Evolutionary conservation across 2,888 invertebrate species (phyloP).

Genomic region (Toxonevra muliebris): DNA sequence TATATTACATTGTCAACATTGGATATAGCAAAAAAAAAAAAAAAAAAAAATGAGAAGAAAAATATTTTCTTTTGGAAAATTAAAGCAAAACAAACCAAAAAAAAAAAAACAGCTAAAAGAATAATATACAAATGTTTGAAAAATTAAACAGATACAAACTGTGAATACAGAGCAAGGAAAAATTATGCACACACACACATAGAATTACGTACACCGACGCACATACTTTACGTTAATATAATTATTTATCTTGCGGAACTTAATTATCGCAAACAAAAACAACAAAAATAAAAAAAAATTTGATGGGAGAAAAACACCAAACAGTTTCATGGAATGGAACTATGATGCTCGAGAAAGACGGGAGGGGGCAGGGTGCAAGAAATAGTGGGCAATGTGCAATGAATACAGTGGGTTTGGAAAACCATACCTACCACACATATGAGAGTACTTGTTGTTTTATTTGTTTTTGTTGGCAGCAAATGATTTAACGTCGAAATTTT

Average conservation of each 20-base stretch:
- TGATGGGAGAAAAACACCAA: neutral
- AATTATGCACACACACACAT: neutral
- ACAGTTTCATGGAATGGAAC: neutral
- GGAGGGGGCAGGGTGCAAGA: too few species aligned
- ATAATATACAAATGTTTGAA: neutral
- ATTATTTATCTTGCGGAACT: conserved; percentile 31
- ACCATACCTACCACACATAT: too few species aligned
- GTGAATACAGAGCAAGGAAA: neutral
- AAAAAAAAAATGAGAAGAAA: neutral
- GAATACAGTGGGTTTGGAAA: too few species aligned
- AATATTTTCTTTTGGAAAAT: neutral
- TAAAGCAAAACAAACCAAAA: neutral
- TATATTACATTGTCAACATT: neutral
- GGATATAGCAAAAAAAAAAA: neutral
- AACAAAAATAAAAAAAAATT: neutral
- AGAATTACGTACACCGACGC: neutral
- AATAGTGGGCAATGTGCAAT: too few species aligned
- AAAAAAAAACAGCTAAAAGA: neutral
- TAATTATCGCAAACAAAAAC: conserved; percentile 20
- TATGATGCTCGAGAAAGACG: too few species aligned
- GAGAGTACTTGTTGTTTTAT: too few species aligned
- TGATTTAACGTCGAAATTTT: neutral
- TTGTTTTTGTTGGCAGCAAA: too few species aligned
- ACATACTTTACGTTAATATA: conserved; percentile 7
- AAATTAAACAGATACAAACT: neutral